Conservation (phyloP, 2,113 vertebrate species). For the Microcebus jonahi region DNA sequence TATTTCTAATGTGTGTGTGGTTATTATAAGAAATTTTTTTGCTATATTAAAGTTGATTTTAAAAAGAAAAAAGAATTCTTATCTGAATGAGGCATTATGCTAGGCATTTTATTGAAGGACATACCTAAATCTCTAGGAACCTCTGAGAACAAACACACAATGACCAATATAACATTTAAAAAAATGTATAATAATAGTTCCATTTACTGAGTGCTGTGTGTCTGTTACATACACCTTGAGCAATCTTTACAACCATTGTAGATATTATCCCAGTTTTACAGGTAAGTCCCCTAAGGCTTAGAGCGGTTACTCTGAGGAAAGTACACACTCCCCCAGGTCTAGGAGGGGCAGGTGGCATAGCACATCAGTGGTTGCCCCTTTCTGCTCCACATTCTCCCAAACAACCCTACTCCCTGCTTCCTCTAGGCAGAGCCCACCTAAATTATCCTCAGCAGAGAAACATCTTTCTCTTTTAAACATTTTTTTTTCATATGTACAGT, state of each 20-base stretch:
- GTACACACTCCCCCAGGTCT: not conserved
- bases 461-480: not conserved
- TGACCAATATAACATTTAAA: not conserved
- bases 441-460: not conserved
- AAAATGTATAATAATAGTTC: not conserved
- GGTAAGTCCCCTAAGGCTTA: not conserved
- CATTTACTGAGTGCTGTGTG: not conserved
- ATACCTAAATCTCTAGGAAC: not conserved
- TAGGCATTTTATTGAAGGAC: not conserved
- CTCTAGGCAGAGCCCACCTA: not conserved
- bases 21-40: conserved; percentile 27
- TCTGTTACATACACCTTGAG: not conserved
- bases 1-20: not conserved
- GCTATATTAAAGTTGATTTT: not conserved
- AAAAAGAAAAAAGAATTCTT: not conserved
- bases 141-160: not conserved
- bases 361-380: not conserved
- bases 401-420: not conserved
- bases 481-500: not conserved
- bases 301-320: not conserved
- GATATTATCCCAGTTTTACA: not conserved
- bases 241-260: not conserved
- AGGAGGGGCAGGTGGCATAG: not conserved
- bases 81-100: not conserved
- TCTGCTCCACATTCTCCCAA: not conserved